A percentile compares a stretch with the other conserved stretches of the same genome.
Conservation (phyloP, 1,140 invertebrate genomes). For the Rhysida immarginata region DNA sequence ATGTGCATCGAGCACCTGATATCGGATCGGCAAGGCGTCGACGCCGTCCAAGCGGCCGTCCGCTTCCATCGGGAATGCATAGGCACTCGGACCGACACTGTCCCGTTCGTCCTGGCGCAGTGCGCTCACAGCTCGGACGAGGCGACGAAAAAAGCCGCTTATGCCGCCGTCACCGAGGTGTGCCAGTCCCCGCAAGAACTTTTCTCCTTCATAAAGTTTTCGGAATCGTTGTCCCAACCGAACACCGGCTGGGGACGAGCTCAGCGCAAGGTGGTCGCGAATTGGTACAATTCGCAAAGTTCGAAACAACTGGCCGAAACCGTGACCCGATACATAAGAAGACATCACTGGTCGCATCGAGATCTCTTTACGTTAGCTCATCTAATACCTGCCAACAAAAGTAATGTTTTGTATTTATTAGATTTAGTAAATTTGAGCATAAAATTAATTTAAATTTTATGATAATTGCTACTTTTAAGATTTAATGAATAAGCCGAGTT, state of each 20-base stretch:
- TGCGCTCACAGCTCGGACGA: slow-evolving; percentile 31
- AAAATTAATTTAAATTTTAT: too few relatives aligned
- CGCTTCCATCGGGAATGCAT: neutral
- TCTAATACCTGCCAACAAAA: slow-evolving; percentile 33
- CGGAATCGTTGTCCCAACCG: slow-evolving; percentile 33
- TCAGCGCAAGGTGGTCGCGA: slow-evolving; percentile 38
- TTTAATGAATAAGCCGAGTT: too few relatives aligned
- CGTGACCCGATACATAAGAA: slow-evolving; percentile 41
- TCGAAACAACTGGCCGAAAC: slow-evolving; percentile 42
- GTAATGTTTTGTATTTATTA: slow-evolving; percentile 22
- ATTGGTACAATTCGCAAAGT: slow-evolving; percentile 42
- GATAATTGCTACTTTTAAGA: too few relatives aligned
- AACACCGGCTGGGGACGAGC: slow-evolving; percentile 41
- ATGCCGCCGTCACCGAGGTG: slow-evolving; percentile 34
- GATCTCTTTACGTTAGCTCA: slow-evolving; percentile 49
- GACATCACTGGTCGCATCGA: slow-evolving; percentile 49
- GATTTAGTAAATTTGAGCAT: too few relatives aligned
- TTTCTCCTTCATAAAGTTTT: slow-evolving; percentile 42
- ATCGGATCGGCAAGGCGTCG: neutral
- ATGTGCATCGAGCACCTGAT: neutral
- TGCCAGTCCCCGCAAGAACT: slow-evolving; percentile 40
- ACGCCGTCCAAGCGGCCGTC: neutral
- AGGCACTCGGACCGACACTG: neutral
- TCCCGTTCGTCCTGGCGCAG: slow-evolving; percentile 38
- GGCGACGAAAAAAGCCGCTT: slow-evolving; percentile 34